Evolutionary conservation across 2,888 invertebrate species (phyloP).

Genomic region (Sipha maydis): DNA sequence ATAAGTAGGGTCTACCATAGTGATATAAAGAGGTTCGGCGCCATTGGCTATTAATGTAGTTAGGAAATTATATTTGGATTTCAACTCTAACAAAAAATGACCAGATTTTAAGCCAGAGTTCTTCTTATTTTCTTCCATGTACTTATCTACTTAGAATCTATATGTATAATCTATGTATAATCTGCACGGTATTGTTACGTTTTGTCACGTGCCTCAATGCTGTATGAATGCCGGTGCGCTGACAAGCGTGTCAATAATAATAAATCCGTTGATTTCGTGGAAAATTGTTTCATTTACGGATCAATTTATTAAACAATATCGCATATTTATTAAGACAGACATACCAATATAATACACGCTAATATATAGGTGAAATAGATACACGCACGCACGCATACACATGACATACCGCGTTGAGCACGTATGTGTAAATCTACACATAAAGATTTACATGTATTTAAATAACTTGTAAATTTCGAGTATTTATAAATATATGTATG

Average conservation of each 20-base stretch:
- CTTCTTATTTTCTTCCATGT: no score
- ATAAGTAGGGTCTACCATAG: no score
- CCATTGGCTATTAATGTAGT: no score
- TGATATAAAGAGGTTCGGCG: no score
- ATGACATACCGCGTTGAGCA: not conserved
- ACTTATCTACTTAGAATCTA: no score
- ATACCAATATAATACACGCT: not conserved
- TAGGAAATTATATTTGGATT: no score
- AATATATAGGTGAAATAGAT: not conserved
- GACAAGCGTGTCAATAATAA: not conserved
- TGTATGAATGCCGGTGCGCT: not conserved
- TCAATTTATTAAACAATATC: constrained; percentile 1
- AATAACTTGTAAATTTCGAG: no score
- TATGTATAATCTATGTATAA: no score
- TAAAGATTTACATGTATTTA: not conserved
- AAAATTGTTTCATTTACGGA: constrained; percentile 1
- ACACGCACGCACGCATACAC: not conserved
- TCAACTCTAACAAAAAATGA: no score
- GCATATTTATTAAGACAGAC: not conserved
- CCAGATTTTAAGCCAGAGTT: no score
- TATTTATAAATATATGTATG: no score
- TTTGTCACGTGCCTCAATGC: not conserved
- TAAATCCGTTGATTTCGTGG: not conserved
- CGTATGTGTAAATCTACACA: not conserved
- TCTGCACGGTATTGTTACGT: no score